A percentile compares a stretch with the other conserved stretches of the same genome.
These are phyloP conservation scores for Hyla sarda DNA, from an alignment of 2,113 vertebrate genomes.

Conservation along the genomic window DNA sequence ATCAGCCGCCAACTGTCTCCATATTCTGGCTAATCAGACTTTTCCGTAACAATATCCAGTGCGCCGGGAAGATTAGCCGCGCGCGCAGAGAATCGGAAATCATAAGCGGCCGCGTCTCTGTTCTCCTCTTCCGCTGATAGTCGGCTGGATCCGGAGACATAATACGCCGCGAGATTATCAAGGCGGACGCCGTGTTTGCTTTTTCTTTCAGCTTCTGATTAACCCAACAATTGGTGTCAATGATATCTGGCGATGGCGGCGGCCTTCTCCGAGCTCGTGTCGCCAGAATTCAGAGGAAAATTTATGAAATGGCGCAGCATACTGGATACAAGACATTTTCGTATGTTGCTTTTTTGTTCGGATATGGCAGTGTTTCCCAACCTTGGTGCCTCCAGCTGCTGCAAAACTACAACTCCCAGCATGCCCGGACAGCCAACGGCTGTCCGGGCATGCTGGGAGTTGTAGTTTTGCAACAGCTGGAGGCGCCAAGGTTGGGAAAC, in stretches of 20 bases:
- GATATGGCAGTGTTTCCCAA: too few relatives aligned
- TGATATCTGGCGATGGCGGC: not conserved
- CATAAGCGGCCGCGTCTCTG: not conserved
- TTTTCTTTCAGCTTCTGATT: not conserved
- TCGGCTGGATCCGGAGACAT: not conserved
- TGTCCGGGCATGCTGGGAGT: too few relatives aligned
- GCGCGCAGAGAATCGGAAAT: slow-evolving; percentile 27
- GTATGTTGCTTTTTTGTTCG: too few relatives aligned
- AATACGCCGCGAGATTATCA: not conserved
- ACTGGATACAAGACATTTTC: not conserved
- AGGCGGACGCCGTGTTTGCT: not conserved
- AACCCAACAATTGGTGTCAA: slow-evolving; percentile 18
- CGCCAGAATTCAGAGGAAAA: not conserved
- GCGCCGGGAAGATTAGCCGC: slow-evolving; percentile 22
- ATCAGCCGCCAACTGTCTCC: slow-evolving; percentile 54
- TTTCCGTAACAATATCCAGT: slow-evolving; percentile 35
- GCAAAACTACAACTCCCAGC: too few relatives aligned
- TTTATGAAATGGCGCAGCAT: not conserved
- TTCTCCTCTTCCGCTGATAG: slow-evolving; percentile 46
- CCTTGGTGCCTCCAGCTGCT: too few relatives aligned
- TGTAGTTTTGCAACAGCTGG: too few relatives aligned
- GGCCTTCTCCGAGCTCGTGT: not conserved
- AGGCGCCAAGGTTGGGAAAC: too few relatives aligned
- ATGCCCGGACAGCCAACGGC: too few relatives aligned
- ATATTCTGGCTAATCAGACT: not conserved